Conservation (phyloP, 1,140 invertebrate species). For the Cryptotermes secundus region DNA sequence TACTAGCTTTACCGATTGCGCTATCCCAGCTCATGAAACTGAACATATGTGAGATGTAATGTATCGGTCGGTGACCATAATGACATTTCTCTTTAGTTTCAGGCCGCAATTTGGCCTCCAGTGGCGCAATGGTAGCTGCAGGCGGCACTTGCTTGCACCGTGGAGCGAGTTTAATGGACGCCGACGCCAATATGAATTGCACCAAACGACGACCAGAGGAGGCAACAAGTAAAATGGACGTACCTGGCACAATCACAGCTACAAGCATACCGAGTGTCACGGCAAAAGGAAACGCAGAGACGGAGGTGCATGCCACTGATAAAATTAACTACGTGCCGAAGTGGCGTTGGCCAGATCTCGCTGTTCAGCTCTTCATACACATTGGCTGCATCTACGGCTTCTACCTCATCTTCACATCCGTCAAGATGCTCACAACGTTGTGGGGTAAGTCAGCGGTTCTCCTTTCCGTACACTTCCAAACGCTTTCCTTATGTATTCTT, state of each 20-base stretch:
- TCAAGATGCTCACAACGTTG: conserved; percentile 63
- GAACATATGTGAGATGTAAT: too few relatives aligned
- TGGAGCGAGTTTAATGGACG: neutral
- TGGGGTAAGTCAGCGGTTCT: conserved; percentile 65
- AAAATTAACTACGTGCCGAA: conserved; percentile 35
- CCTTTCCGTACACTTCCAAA: too few relatives aligned
- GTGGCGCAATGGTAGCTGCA: neutral
- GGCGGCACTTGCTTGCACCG: neutral
- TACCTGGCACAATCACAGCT: neutral
- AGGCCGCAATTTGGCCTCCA: neutral
- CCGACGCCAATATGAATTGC: conserved; percentile 2
- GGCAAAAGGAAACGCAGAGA: neutral
- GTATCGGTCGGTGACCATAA: neutral
- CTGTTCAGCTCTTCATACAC: conserved; percentile 67
- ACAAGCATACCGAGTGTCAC: neutral
- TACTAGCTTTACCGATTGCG: too few relatives aligned
- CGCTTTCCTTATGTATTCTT: too few relatives aligned
- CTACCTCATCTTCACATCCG: conserved; percentile 54
- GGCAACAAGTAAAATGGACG: neutral
- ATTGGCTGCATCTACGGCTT: conserved; percentile 67
- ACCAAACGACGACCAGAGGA: neutral
- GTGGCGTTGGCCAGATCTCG: conserved; percentile 63
- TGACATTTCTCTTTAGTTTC: neutral
- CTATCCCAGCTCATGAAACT: too few relatives aligned
- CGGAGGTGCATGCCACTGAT: neutral